Evolutionary conservation across 2,888 invertebrate genomes (phyloP), one percentile per base, ranked within the genome.

Genomic region (Tribolium freemani): DNA sequence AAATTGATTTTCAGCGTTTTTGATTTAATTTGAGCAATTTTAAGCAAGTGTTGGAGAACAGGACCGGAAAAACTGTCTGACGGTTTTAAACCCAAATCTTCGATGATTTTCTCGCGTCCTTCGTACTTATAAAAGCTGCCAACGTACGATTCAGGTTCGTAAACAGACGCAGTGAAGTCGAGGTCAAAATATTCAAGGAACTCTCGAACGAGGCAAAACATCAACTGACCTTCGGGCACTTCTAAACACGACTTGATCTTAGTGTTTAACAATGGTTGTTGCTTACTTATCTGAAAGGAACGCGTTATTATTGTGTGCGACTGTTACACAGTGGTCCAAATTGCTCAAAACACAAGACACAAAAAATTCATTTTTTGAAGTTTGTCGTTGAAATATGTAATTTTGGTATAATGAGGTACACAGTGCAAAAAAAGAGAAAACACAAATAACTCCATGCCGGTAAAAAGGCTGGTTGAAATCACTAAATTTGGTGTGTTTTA

Each of bases 101-200:
- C 77, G 13, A 82, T 77, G 38, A 86, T 70, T 73, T 84, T 84
- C 56, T 82, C 74, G 60, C 90, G 88, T 30, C 90, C 90, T 79
- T 89, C 88, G 78, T 91, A 91, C 70, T 71, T 68, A 9, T 53
- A 58, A n/a, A 13, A 56, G 11, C 53, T 58, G 16, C 91, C 91
- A 83, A 90, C 89, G 77, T 92, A 90, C n/a, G 92, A 90, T 87
- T 95, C 95, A 30, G 94, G 91, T 85, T 93, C 93, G 86, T 93
- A 95, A 45, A 95, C 94, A 79, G 93, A 92, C 83, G 93, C 87
- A 38, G 95, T 94, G 82, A 92, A 94, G 84, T 93, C 92, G 69
- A 96, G 89, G 84, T 92, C 91, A 87, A 94, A 94, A 86, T 90
- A 94, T 84, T 95, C 93, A 75, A 96, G 87, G 86, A 95, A 94